Base-by-base conservation (phyloP, 2,888 invertebrate species). In the Brachypalpus laphriformis region DNA sequence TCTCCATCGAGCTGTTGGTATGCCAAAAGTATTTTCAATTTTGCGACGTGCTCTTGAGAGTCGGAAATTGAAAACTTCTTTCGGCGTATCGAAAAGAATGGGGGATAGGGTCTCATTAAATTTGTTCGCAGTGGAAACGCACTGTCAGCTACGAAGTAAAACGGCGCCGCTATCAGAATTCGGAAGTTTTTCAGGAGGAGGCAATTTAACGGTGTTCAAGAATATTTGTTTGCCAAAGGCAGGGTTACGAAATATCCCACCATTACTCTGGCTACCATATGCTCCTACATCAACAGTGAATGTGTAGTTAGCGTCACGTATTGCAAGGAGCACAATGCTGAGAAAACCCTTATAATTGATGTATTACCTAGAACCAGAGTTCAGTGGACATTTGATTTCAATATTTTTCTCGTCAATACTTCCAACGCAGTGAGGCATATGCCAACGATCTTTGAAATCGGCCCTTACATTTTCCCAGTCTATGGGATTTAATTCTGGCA, bases 221-320 rank as follows among this genome's bases (percentile, higher is more conserved):
- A 66, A 42, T 18, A 80, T 42, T 9, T 42, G 40, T 37, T 51
- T 59, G 1, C 70, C 68, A 28, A 61, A 31, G 18, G 9, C 9
- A 70, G 68, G 59, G 7, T 42, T 40, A 7, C 25, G 42, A 3
- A 66, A 66, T 34, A 75, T 56, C 1, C 65, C 66, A 8, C 78
- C n/a, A n/a, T n/a, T n/a, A n/a, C n/a, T n/a, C n/a, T n/a, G n/a
- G n/a, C n/a, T n/a, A n/a, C n/a, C n/a, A 14, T 37, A 40, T 28
- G 78, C 56, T 31, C 65, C 65, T 16, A 78, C 71, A 49, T 78
- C 78, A 1, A 78, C 68, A 40, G 78, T 78, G 22, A 78, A 71
- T 6, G 49, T 66, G 16, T 71, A 71, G 28, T 71, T 47, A 8
- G 76, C 76, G 42, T 76, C 71, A 16, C 74, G 74, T 14, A 74